Conservation (phyloP, 2,797 vertebrate species). For the Acanthornis magna region DNA sequence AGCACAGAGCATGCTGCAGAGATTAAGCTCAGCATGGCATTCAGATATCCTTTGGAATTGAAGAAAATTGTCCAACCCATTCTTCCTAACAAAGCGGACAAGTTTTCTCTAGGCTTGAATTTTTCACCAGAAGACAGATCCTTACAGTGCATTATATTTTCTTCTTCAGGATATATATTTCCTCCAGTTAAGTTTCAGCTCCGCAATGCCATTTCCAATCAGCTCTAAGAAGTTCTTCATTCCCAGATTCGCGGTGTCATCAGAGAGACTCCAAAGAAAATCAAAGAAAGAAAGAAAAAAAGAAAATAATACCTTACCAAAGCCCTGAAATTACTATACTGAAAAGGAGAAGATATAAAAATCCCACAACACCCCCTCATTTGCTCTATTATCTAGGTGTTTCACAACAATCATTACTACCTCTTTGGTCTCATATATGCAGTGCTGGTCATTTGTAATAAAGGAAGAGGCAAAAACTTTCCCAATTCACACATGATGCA, state of each 20-base stretch:
- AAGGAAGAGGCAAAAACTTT: slow-evolving; percentile 50
- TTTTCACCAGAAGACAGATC: slow-evolving; percentile 68
- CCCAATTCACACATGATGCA: slow-evolving; percentile 20
- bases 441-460: slow-evolving; percentile 3
- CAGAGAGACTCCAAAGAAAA: slow-evolving; percentile 63
- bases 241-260: slow-evolving; percentile 65
- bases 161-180: slow-evolving; percentile 63
- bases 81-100: slow-evolving; percentile 68
- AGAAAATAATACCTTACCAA: slow-evolving; percentile 51
- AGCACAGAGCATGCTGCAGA: slow-evolving; percentile 85
- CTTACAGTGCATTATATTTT: slow-evolving; percentile 70
- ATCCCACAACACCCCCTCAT: background rate
- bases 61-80: slow-evolving; percentile 75
- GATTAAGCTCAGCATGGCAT: slow-evolving; percentile 70
- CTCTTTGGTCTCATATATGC: background rate
- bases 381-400: background rate
- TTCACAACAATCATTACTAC: slow-evolving; percentile 14
- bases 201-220: slow-evolving; percentile 68
- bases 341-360: background rate
- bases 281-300: slow-evolving; percentile 41
- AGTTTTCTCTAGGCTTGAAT: slow-evolving; percentile 70
- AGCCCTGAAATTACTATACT: slow-evolving; percentile 3
- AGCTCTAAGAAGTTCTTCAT: slow-evolving; percentile 69
- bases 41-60: slow-evolving; percentile 63
- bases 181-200: slow-evolving; percentile 71